Evolutionary conservation across 1,140 invertebrate species (phyloP), one percentile per base, ranked within the genome.

Genomic region (Mercenaria mercenaria): DNA sequence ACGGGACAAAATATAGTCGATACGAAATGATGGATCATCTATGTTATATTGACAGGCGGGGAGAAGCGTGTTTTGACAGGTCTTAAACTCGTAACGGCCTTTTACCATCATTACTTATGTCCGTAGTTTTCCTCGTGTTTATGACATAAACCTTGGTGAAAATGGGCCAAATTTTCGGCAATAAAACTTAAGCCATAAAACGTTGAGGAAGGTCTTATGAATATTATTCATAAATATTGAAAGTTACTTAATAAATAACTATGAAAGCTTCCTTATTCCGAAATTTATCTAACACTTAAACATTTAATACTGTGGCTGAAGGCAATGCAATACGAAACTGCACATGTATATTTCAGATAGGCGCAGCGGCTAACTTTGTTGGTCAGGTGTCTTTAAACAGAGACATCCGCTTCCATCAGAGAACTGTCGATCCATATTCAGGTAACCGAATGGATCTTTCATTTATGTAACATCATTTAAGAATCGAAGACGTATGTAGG

Each of bases 21-120:
- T 18, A 1, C 4, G 29, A 23, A 11, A 79, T 79, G 76, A 79
- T 79, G 76, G 76, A 79, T 79, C 29, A 52, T 56, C 76, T 0
- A 47, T 8, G 15, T 15, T 8, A 47, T 79, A 79, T 79, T 79
- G 76, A 79, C 76, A 79, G 76, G 76, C 76, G 76, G 15, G 47
- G 26, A 41, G 6, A 56, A 52, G 41, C 76, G 43, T 56, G 50
- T 79, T 18, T 79, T 79, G 76, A 79, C 76, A 79, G 76, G n/a
- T 79, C 43, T 79, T 11, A 32, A 8, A 26, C 77, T 50, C 77
- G 23, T 34, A 32, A 80, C 26, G 10, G 67, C 34, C 67, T 39
- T 20, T 18, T 39, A 13, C 39, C 13, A 10, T 39, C 23, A 29
- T 64, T 64, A 64, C 59, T 64, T 64, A 64, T 64, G 59, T 64